Conservation (phyloP, 2,888 invertebrate species). For the Zaprionus bogoriensis region DNA sequence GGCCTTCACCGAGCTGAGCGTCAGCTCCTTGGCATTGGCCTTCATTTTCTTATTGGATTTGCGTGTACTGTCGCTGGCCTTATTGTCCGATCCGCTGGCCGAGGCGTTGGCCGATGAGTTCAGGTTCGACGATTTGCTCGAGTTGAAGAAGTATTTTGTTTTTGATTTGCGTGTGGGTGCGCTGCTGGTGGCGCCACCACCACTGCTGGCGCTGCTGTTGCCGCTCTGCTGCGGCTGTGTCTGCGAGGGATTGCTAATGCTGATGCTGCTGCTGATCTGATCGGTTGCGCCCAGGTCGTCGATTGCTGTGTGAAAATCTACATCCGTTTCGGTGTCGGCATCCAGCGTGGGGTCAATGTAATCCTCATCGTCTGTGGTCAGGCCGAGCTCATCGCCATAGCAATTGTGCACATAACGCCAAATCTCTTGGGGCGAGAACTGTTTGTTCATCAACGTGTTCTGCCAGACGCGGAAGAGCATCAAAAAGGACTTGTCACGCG, state of each 20-base stretch:
- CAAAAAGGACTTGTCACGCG: constrained; percentile 96
- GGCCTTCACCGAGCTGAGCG: constrained; percentile 74
- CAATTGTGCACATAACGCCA: constrained; percentile 96
- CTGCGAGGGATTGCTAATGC: constrained; percentile 32
- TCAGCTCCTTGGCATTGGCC: constrained; percentile 79
- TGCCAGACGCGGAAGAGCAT: constrained; percentile 98
- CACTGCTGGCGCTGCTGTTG: constrained; percentile 74
- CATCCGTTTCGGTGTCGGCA: constrained; percentile 62
- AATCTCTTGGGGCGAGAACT: constrained; percentile 91
- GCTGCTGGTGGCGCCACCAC: constrained; percentile 52
- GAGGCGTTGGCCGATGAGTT: constrained; percentile 74
- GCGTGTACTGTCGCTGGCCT: constrained; percentile 65
- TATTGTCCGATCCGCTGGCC: constrained; percentile 77
- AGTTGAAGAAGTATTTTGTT: constrained; percentile 71
- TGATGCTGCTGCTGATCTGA: constrained; percentile 50
- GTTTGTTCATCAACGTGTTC: constrained; percentile 95
- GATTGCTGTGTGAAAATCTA: constrained; percentile 69
- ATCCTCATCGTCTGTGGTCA: constrained; percentile 96
- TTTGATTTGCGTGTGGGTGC: constrained; percentile 62
- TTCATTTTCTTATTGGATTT: constrained; percentile 74
- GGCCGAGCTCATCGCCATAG: constrained; percentile 96
- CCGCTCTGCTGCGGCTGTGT: constrained; percentile 61
- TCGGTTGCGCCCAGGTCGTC: constrained; percentile 61
- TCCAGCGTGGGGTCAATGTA: constrained; percentile 86
- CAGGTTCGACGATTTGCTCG: constrained; percentile 65